These are phyloP conservation scores for Squalus acanthias DNA, from an alignment of 2,797 vertebrate genomes.

Conservation along the genomic window DNA sequence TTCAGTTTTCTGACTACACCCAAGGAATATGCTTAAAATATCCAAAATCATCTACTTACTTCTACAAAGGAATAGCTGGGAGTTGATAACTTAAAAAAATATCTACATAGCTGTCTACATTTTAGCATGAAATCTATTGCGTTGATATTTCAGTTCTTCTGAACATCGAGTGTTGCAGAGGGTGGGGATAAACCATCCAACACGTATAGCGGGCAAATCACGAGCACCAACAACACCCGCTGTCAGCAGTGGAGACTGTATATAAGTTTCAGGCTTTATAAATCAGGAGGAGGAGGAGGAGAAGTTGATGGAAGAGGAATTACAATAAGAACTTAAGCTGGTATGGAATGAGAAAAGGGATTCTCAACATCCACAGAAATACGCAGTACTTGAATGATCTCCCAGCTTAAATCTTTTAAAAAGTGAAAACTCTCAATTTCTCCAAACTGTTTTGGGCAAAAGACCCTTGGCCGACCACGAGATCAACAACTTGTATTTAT, in stretches of 20 bases:
- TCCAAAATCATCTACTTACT: not conserved
- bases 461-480: too few species aligned
- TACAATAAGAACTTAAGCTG: not conserved
- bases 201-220: not conserved
- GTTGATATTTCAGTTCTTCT: not conserved
- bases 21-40: not conserved
- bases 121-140: not conserved
- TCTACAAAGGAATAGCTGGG: not conserved
- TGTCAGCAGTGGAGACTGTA: too few species aligned
- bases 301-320: not conserved
- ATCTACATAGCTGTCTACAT: not conserved
- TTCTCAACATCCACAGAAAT: not conserved
- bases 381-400: not conserved
- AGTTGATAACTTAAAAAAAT: not conserved
- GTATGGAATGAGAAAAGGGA: not conserved
- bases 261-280: too few species aligned
- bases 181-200: not conserved
- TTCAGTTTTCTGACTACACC: not conserved
- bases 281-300: not conserved
- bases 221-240: not conserved
- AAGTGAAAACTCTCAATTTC: not conserved
- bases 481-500: too few species aligned
- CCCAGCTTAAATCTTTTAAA: not conserved
- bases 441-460: not conserved
- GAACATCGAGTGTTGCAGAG: not conserved